Base-by-base conservation (phyloP, 1,140 invertebrate species). In the Ceratitis capitata region DNA sequence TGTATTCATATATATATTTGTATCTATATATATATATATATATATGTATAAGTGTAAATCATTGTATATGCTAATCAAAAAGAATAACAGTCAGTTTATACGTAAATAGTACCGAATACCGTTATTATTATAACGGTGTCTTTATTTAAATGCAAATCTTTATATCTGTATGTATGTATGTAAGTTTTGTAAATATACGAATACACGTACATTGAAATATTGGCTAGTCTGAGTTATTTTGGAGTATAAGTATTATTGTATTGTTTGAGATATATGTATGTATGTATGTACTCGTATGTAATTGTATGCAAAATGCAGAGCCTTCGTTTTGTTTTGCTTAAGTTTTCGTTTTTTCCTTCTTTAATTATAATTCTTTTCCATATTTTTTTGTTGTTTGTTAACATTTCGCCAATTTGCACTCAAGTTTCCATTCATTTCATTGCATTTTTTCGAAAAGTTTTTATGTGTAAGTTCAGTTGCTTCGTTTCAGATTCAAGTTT, bases 31-130 rank as follows among this genome's bases (percentile, higher is more conserved):
- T 64, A 64, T 26, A 12, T 16, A 32, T 16, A 23, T 64, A 64
- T n/a, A 26, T 64, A 32, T 64, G 23, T 64, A 64, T 64, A 32
- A 64, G 29, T 64, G 23, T 64, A 23, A 64, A 64, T 26, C 14
- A 64, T 51, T 83, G 82, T 83, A 83, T 51, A 51, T 78, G 69
- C 69, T 35, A 83, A 83, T 83, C 49, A 53, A 83, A 83, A 53
- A 51, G 16, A 83, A 83, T 32, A 83, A 53, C 82, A 83, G 82
- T 83, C 82, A 83, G 82, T 51, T 51, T 83, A 83, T 83, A 83
- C 16, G 47, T 83, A 83, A 83, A 83, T 78, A 78, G 69, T 45
- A 78, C 5, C 45, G n/a, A 45, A 19, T 39, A 78, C 39, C 69
- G 32, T 42, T 47, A 10, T 5, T n/a, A n/a, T n/a, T n/a, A n/a